Conservation (phyloP, 2,113 vertebrate species). For the Jacana jacana region DNA sequence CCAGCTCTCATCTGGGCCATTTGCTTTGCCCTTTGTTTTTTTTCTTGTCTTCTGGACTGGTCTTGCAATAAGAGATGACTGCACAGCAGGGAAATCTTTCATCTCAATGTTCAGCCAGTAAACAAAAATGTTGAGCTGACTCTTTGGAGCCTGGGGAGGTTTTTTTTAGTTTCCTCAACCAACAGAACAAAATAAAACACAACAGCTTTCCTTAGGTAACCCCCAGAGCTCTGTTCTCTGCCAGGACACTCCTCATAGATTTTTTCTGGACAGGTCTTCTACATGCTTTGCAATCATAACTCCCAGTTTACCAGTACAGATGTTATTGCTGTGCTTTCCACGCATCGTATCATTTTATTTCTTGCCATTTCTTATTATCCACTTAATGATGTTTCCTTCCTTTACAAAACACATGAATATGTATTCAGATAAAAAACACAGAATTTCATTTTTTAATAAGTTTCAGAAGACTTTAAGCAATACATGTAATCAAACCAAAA, state of each 20-base stretch:
- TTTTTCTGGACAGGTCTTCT: background rate
- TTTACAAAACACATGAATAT: background rate
- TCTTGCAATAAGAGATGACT: background rate
- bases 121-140: background rate
- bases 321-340: background rate
- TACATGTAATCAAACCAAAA: background rate
- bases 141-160: background rate
- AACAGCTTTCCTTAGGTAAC: background rate
- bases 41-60: background rate
- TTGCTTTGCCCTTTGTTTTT: constrained; percentile 41
- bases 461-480: background rate
- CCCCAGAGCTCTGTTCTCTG: background rate
- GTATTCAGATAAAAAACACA: background rate
- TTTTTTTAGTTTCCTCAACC: background rate
- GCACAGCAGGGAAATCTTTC: background rate
- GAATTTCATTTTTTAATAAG: background rate
- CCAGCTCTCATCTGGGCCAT: background rate
- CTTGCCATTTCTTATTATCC: background rate
- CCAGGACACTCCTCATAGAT: background rate
- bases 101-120: background rate
- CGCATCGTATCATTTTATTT: background rate
- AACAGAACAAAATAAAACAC: constrained; percentile 24
- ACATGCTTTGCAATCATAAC: background rate
- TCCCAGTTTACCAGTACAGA: background rate
- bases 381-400: background rate